Conservation (phyloP, 2,797 vertebrate species). For the Artibeus lituratus region DNA sequence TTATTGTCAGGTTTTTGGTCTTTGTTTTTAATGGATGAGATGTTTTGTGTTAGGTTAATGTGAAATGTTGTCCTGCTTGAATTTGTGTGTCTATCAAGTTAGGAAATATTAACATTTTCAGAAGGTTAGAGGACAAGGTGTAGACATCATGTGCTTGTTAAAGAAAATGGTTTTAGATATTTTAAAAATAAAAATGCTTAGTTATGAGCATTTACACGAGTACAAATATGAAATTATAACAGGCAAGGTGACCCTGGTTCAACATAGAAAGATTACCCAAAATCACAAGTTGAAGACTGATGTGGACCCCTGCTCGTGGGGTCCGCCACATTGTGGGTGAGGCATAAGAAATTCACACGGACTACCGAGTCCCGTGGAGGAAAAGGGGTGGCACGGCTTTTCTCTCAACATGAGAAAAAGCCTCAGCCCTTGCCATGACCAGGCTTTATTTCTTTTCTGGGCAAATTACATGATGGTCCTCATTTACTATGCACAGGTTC, state of each 20-base stretch:
- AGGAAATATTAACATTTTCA: constrained; percentile 17
- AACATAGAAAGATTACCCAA: constrained; percentile 24
- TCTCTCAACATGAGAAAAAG: too few species aligned
- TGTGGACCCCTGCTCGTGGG: too few species aligned
- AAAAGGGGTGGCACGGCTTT: too few species aligned
- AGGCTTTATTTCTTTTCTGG: too few species aligned
- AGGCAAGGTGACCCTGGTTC: not conserved
- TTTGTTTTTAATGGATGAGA: not conserved
- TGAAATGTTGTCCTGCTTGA: not conserved
- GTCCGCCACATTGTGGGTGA: too few species aligned
- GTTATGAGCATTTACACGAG: not conserved
- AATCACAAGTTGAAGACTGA: constrained; percentile 3
- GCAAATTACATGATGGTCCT: too few species aligned
- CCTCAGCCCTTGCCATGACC: too few species aligned
- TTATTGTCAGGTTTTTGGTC: not conserved
- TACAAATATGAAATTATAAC: constrained; percentile 34
- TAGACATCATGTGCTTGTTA: constrained; percentile 8
- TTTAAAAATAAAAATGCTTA: constrained; percentile 38
- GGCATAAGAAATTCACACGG: too few species aligned
- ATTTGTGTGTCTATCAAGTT: constrained; percentile 10
- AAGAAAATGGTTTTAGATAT: constrained; percentile 46
- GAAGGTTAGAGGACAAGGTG: constrained; percentile 20
- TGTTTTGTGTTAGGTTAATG: not conserved
- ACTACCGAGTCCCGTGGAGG: too few species aligned
- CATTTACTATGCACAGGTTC: too few species aligned